A percentile compares a stretch with the other conserved stretches of the same genome.
These are phyloP conservation scores for Artibeus jamaicensis DNA, from an alignment of 2,797 vertebrate genomes.

Conservation along the genomic window DNA sequence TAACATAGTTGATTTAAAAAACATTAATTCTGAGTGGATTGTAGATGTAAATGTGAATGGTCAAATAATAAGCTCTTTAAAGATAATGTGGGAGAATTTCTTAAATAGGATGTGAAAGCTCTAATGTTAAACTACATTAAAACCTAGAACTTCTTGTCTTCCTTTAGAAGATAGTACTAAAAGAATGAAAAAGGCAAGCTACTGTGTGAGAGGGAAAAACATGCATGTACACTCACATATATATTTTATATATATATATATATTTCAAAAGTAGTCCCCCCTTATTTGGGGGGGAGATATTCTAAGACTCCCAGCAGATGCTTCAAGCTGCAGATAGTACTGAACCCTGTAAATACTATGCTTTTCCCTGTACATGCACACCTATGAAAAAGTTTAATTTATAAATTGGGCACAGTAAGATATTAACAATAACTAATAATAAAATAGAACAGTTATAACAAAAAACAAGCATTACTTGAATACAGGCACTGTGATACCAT, in stretches of 20 bases:
- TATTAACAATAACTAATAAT: not conserved
- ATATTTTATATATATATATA: accelerated
- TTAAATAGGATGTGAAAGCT: not conserved
- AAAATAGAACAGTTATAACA: not conserved
- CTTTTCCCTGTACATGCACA: not conserved
- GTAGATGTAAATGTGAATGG: not conserved
- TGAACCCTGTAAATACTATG: not conserved
- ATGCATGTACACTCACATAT: not conserved
- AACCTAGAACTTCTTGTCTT: not conserved
- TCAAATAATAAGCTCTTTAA: not conserved
- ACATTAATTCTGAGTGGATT: not conserved
- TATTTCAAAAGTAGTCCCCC: not conserved
- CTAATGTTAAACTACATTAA: not conserved
- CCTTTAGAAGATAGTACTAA: not conserved
- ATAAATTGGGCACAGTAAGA: not conserved
- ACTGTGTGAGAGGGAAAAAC: not conserved
- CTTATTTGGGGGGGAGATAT: not conserved
- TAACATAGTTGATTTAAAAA: not conserved
- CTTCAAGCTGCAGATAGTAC: not conserved
- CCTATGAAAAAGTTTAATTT: not conserved
- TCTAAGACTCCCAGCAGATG: too few species aligned
- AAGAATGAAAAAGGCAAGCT: not conserved
- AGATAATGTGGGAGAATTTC: not conserved
- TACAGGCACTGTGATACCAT: not conserved
- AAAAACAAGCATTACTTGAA: not conserved